Evolutionary conservation across 1,140 invertebrate genomes (phyloP).

Genomic region (Drosophila obscura): DNA sequence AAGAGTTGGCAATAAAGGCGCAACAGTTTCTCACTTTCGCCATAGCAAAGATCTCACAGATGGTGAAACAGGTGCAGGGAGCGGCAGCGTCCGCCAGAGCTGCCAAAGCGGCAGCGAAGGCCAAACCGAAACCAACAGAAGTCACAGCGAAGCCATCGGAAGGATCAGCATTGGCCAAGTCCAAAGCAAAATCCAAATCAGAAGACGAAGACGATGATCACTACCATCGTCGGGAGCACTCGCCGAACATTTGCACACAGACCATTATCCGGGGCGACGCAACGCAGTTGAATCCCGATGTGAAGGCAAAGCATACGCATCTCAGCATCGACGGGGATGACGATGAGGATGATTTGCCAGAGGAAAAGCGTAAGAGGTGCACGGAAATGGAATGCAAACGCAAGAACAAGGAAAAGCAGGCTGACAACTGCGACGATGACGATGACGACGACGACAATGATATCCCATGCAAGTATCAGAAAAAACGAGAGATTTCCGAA

Average conservation of each 20-base stretch:
- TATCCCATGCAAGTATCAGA: too few relatives aligned
- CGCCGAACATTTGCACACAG: constrained; percentile 48
- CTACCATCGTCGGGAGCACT: neutral
- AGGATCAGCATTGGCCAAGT: neutral
- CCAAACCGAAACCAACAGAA: neutral
- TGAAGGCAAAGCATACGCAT: constrained; percentile 46
- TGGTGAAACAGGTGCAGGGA: constrained; percentile 21
- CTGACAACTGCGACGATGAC: too few relatives aligned
- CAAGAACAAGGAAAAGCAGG: neutral
- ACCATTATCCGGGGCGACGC: constrained; percentile 51
- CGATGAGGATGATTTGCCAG: neutral
- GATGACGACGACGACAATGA: too few relatives aligned
- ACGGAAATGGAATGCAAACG: constrained; percentile 11
- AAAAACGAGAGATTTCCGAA: too few relatives aligned
- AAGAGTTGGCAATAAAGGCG: constrained; percentile 19
- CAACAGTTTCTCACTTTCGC: neutral
- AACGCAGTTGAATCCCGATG: constrained; percentile 23
- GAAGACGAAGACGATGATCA: too few relatives aligned
- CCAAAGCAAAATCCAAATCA: neutral
- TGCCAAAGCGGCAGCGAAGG: neutral
- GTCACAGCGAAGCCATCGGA: too few relatives aligned
- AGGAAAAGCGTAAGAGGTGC: neutral
- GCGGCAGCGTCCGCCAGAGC: constrained; percentile 13
- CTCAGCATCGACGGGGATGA: constrained; percentile 19
- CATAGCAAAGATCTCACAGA: constrained; percentile 1